Base-by-base conservation (phyloP, 2,888 invertebrate species). In the Pachliopta kotzebuea region DNA sequence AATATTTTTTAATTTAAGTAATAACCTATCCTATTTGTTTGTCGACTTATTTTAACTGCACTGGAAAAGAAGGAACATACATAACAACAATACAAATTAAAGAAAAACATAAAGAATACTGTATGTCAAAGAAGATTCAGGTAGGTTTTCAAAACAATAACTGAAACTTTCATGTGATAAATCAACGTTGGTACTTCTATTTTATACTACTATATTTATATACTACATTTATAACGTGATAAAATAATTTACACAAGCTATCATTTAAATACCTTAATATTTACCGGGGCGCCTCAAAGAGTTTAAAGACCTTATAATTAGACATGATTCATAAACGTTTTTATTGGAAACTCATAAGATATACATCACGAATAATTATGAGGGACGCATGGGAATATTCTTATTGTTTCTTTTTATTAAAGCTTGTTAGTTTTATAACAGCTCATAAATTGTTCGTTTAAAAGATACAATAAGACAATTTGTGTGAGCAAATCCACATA, bases 301-400 rank as follows among this genome's bases (percentile, higher is more conserved):
- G 62, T 66, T 66, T 66, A 57, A 60, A 60, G 60, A 66, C 60
- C 63, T 62, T 55, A 42, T 64, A 58, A 55, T 62, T 42, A 58
- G 45, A 23, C 20, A 42, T 66, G 59, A 59, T 56, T 59, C 58
- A 59, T 50, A 55, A 62, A 59, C 20, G 58, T 73, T 75, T 76
- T 75, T 73, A 73, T 74, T 70, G 71, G 66, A 72, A 73, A 73
- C 64, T 63, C 67, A 68, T 63, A 67, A 64, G 77, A 78, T 76
- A 58, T 62, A 57, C 60, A 76, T 76, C 74, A 62, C 61, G 64
- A 60, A 64, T 71, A 68, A 78, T 76, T 74, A 70, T 63, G 67
- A 50, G 67, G 61, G 70, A 67, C 60, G 56, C 64, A 59, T 65
- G 65, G 56, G 63, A 61, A 62, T 62, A 53, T 65, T 60, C 45